Evolutionary conservation across 2,888 invertebrate species (phyloP).

Genomic region (Panopea generosa): DNA sequence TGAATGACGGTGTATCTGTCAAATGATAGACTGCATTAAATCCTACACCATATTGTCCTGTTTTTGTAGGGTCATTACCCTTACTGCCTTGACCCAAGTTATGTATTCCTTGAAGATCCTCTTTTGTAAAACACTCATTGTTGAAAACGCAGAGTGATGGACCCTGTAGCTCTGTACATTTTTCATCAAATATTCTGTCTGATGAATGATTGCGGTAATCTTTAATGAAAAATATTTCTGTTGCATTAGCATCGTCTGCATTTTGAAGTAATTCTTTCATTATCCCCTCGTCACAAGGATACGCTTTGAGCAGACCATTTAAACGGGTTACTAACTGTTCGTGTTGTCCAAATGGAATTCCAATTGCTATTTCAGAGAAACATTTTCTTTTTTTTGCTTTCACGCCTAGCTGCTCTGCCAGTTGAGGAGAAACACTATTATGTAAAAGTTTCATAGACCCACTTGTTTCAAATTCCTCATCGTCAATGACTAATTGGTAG

Average conservation of each 20-base stretch:
- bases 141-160: constrained; percentile 77
- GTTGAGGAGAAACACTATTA: constrained; percentile 62
- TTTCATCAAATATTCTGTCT: not conserved
- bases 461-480: constrained; percentile 66
- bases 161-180: constrained; percentile 71
- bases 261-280: constrained; percentile 83
- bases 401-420: constrained; percentile 72
- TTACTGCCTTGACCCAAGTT: constrained; percentile 76
- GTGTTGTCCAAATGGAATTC: constrained; percentile 79
- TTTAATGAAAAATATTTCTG: constrained; percentile 79
- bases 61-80: constrained; percentile 71
- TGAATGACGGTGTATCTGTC: constrained; percentile 75
- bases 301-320: constrained; percentile 75
- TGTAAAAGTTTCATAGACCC: constrained; percentile 59
- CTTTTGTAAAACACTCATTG: constrained; percentile 67
- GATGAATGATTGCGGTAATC: constrained; percentile 68
- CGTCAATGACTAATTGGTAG: constrained; percentile 72
- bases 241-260: constrained; percentile 81
- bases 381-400: constrained; percentile 52
- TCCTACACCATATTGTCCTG: constrained; percentile 78
- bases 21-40: constrained; percentile 79
- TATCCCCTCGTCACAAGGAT: constrained; percentile 79
- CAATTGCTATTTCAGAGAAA: constrained; percentile 22
- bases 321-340: constrained; percentile 79
- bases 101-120: constrained; percentile 73